These are phyloP conservation scores for Drosophila asahinai DNA, from an alignment of 1,140 invertebrate genomes.

Conservation along the genomic window DNA sequence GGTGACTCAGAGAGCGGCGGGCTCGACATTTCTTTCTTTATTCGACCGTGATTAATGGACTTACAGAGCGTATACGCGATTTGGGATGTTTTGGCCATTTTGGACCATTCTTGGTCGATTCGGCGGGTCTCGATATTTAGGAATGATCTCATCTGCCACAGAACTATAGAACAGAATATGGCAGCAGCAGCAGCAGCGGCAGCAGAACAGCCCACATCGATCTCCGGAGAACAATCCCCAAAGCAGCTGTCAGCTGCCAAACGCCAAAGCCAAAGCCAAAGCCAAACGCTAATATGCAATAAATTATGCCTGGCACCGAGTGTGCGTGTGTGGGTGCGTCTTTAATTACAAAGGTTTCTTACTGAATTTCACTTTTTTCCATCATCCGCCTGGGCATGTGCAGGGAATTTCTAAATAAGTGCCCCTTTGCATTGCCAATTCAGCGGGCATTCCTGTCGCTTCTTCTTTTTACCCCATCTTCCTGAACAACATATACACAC, in stretches of 20 bases:
- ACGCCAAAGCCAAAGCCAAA: constrained; percentile 7
- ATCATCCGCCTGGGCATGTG: constrained; percentile 35
- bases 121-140: constrained; percentile 52
- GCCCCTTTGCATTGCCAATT: constrained; percentile 49
- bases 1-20: constrained; percentile 42
- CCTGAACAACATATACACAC: constrained; percentile 8
- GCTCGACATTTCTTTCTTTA: constrained; percentile 46
- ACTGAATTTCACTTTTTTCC: constrained; percentile 54
- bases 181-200: constrained; percentile 14
- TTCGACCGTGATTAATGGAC: constrained; percentile 70
- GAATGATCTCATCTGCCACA: constrained; percentile 72
- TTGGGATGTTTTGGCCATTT: constrained; percentile 42
- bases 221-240: constrained; percentile 50
- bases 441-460: constrained; percentile 28
- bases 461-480: constrained; percentile 15
- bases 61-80: constrained; percentile 63
- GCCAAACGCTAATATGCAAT: constrained; percentile 39
- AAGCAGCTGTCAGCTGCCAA: constrained; percentile 39
- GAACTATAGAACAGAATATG: constrained; percentile 8
- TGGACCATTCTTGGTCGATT: constrained; percentile 30
- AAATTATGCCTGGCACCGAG: constrained; percentile 29
- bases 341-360: constrained; percentile 45
- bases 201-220: constrained; percentile 57
- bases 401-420: constrained; percentile 39
- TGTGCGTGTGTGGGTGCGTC: constrained; percentile 6